Percentiles rank a stretch among this genome's conserved stretches.
Conservation (phyloP, 1,140 invertebrate genomes). For the Drosophila asahinai region DNA sequence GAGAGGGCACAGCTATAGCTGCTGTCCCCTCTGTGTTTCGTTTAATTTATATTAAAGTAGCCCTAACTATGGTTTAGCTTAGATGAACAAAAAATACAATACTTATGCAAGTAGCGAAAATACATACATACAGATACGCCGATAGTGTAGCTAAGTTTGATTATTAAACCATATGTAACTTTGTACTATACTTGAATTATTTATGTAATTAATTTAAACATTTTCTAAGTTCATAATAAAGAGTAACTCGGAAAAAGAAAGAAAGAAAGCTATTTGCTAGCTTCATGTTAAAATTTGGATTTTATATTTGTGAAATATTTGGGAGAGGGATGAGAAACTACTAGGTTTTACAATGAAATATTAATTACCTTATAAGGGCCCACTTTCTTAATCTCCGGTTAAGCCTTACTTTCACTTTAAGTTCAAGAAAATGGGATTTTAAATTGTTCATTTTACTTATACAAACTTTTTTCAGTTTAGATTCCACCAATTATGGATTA, state of each 20-base stretch:
- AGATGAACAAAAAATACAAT: slow-evolving; percentile 41
- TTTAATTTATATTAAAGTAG: slow-evolving; percentile 64
- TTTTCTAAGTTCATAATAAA: slow-evolving; percentile 73
- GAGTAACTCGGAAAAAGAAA: slow-evolving; percentile 38
- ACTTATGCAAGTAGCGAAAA: slow-evolving; percentile 64
- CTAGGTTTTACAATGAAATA: neutral
- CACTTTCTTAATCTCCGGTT: too few species aligned
- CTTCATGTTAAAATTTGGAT: neutral
- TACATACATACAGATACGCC: slow-evolving; percentile 42
- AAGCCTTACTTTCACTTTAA: too few species aligned
- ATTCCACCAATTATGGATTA: too few species aligned
- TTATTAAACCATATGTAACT: slow-evolving; percentile 34
- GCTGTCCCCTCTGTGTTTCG: slow-evolving; percentile 48
- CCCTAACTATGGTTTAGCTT: slow-evolving; percentile 35
- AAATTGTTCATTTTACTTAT: too few species aligned
- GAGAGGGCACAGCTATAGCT: slow-evolving; percentile 36
- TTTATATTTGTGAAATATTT: neutral
- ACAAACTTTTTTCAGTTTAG: too few species aligned
- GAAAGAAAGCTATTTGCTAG: neutral
- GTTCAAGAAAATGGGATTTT: too few species aligned
- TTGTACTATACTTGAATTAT: slow-evolving; percentile 72
- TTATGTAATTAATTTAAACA: slow-evolving; percentile 76
- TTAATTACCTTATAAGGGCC: too few species aligned
- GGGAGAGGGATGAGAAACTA: too few species aligned
- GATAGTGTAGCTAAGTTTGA: slow-evolving; percentile 61